These are phyloP conservation scores for Odontocolon sp. DNA, from an alignment of 2,888 invertebrate genomes.

Conservation along the genomic window DNA sequence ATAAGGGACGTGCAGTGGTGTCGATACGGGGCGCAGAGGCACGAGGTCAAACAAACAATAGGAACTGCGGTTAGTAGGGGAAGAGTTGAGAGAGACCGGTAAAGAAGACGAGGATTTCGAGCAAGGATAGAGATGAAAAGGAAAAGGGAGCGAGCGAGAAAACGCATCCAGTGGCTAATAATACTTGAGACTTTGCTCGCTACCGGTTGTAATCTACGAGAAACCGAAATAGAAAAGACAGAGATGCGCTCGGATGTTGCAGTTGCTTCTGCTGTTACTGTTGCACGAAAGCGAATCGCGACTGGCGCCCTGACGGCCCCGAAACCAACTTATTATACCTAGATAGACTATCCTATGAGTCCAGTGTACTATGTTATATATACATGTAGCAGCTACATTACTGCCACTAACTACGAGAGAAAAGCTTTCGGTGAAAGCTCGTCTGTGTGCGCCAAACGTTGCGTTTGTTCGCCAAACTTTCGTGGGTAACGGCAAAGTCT, in stretches of 20 bases:
- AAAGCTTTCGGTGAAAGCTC: slow-evolving; percentile 34
- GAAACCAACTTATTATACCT: slow-evolving; percentile 45
- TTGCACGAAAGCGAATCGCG: background rate
- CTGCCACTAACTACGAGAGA: background rate
- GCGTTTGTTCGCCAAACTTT: slow-evolving; percentile 25
- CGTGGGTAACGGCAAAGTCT: slow-evolving; percentile 36
- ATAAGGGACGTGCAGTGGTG: background rate
- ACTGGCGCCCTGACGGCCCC: slow-evolving; percentile 44
- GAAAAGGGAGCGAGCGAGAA: slow-evolving; percentile 1
- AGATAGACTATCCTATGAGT: slow-evolving; percentile 11
- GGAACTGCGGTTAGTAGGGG: slow-evolving; percentile 2
- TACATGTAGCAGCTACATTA: background rate
- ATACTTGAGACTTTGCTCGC: slow-evolving; percentile 57
- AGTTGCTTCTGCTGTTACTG: slow-evolving; percentile 4
- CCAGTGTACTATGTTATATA: background rate
- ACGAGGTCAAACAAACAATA: slow-evolving; percentile 9
- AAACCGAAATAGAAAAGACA: slow-evolving; percentile 73
- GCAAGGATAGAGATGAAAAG: slow-evolving; percentile 10
- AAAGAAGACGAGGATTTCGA: background rate
- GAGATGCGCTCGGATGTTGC: slow-evolving; percentile 46
- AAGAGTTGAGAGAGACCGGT: background rate
- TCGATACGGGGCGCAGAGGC: background rate
- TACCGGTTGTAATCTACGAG: slow-evolving; percentile 73
- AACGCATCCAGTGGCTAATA: slow-evolving; percentile 47
- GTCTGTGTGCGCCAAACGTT: slow-evolving; percentile 16